Percentiles rank a stretch among this genome's conserved stretches.
phyloP scores from a whole-genome alignment of 2,113 vertebrate species.

The Gavia stellata region DNA sequence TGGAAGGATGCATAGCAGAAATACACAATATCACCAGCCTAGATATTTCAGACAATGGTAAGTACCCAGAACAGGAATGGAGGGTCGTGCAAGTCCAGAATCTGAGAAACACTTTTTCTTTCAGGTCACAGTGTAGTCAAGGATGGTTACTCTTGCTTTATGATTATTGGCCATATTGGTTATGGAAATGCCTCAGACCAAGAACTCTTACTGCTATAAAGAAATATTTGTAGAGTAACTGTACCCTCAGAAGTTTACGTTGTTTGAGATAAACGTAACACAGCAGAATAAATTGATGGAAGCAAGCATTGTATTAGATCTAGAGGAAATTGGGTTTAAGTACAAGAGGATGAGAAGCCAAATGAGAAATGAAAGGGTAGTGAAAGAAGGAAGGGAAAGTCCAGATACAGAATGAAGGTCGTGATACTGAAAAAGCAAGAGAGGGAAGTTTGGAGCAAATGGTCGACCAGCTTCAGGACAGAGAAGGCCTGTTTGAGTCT shows the following conservation, averaged over 20 bases:
- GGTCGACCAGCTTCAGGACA: neutral
- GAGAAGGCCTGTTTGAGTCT: neutral
- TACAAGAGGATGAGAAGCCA: neutral
- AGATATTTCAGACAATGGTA: conserved; percentile 97
- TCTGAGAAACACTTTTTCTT: neutral
- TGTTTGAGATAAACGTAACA: neutral
- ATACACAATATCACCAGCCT: conserved; percentile 95
- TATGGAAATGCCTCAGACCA: neutral
- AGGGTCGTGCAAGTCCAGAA: neutral
- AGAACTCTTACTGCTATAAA: neutral
- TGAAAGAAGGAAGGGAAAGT: neutral
- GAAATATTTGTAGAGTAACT: neutral
- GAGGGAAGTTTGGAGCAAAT: neutral
- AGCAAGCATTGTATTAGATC: neutral
- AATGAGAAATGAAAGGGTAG: neutral
- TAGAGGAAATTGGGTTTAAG: neutral
- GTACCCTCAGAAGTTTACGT: neutral
- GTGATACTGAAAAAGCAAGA: neutral
- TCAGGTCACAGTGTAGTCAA: neutral
- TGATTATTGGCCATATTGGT: neutral
- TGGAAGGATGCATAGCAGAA: conserved; percentile 96
- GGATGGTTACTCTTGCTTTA: neutral
- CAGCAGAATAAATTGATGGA: neutral
- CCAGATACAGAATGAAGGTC: neutral
- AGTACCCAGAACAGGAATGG: conserved; percentile 41